Evolutionary conservation across 2,113 vertebrate species (phyloP).

Genomic region (Neolamprologus longior): DNA sequence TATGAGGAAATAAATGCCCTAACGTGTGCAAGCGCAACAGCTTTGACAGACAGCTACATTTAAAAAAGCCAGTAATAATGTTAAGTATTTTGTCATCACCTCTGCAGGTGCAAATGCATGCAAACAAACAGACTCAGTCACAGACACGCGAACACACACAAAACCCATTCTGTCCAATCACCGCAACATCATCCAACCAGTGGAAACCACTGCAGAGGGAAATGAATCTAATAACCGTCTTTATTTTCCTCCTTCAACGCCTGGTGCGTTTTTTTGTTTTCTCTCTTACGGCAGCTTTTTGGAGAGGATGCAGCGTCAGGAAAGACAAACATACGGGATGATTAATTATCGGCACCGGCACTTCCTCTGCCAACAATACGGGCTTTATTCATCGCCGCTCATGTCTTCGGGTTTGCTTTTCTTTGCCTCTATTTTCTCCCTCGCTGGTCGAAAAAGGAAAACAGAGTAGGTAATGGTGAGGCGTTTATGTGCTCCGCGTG

Average conservation of each 20-base stretch:
- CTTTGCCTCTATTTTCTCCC: constrained; percentile 50
- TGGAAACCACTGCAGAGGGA: constrained; percentile 49
- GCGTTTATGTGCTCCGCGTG: constrained; percentile 46
- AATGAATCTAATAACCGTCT: constrained; percentile 56
- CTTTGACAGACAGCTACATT: neutral
- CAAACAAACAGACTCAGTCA: constrained; percentile 22
- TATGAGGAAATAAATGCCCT: neutral
- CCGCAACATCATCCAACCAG: constrained; percentile 13
- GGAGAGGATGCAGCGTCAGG: constrained; percentile 64
- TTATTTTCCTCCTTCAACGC: constrained; percentile 52
- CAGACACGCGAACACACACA: neutral
- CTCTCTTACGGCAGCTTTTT: constrained; percentile 59
- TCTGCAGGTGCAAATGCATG: constrained; percentile 9
- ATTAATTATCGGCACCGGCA: constrained; percentile 60
- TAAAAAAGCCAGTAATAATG: constrained; percentile 5
- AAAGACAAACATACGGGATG: constrained; percentile 69
- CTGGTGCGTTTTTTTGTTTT: constrained; percentile 64
- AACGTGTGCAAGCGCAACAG: neutral
- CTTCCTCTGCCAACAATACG: constrained; percentile 57
- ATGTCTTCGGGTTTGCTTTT: constrained; percentile 48
- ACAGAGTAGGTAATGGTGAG: constrained; percentile 60
- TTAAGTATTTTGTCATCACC: constrained; percentile 44
- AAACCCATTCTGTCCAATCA: constrained; percentile 28
- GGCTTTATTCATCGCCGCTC: constrained; percentile 44
- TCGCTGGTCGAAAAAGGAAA: constrained; percentile 41